A percentile compares a stretch with the other conserved stretches of the same genome.
phyloP scores from a whole-genome alignment of 1,140 invertebrate species.

The Drosophila virilis region DNA sequence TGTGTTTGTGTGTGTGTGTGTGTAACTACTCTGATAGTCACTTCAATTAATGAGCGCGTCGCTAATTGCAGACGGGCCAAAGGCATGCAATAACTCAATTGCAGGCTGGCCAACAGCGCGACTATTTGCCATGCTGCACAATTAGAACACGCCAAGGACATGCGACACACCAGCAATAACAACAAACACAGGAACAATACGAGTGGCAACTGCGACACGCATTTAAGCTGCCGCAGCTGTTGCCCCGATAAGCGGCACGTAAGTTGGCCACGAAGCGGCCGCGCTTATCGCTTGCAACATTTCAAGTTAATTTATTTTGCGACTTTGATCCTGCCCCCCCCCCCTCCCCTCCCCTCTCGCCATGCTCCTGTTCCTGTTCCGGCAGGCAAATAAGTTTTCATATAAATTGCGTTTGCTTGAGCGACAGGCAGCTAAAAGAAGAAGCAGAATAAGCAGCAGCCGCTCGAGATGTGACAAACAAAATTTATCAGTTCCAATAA shows the following conservation, averaged over 20 bases:
- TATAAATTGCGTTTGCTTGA: constrained; percentile 69
- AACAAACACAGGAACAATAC: background rate
- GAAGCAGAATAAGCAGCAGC: background rate
- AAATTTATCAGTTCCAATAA: constrained; percentile 70
- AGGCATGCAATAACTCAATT: constrained; percentile 75
- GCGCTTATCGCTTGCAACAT: constrained; percentile 59
- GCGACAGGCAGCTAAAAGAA: constrained; percentile 35
- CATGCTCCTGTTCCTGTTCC: too few relatives aligned
- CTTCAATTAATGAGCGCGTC: constrained; percentile 65
- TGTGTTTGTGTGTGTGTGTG: constrained; percentile 8
- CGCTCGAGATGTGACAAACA: background rate
- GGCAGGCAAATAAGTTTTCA: constrained; percentile 59
- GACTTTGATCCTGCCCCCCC: constrained; percentile 56
- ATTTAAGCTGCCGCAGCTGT: constrained; percentile 23
- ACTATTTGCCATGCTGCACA: constrained; percentile 11
- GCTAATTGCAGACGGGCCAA: constrained; percentile 66
- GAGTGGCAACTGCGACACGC: constrained; percentile 22
- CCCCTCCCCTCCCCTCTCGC: too few relatives aligned
- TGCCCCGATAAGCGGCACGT: constrained; percentile 55
- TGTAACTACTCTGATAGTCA: constrained; percentile 43
- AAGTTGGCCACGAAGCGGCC: constrained; percentile 46
- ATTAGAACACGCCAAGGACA: constrained; percentile 53
- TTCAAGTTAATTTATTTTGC: constrained; percentile 73
- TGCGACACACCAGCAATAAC: constrained; percentile 1
- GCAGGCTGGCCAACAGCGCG: constrained; percentile 43